phyloP scores from a whole-genome alignment of 1,140 invertebrate genomes.

The Melitaea cinxia region DNA sequence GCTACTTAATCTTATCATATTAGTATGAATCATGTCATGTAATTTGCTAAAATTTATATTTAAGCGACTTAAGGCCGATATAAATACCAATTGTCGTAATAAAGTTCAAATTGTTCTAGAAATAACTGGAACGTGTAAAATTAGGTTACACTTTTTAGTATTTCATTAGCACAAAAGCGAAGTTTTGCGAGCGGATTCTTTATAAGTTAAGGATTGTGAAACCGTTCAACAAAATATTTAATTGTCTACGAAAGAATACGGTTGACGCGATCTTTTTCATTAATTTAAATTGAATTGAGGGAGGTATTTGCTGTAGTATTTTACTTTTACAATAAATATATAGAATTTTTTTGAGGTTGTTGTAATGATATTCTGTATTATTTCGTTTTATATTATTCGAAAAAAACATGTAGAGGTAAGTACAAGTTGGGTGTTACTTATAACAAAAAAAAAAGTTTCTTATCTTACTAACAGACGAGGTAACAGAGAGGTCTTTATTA shows the following conservation, averaged over 20 bases:
- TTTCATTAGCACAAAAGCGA: background rate
- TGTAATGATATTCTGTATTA: no score
- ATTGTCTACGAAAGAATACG: slow-evolving; percentile 35
- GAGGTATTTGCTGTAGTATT: background rate
- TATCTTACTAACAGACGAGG: no score
- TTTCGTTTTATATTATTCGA: no score
- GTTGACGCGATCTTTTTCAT: slow-evolving; percentile 23
- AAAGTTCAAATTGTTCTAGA: background rate
- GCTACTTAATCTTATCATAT: no score
- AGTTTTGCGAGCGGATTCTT: slow-evolving; percentile 14
- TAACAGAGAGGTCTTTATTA: background rate
- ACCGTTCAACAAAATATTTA: slow-evolving; percentile 47
- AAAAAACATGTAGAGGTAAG: no score
- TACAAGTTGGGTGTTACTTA: no score
- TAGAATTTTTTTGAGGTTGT: no score
- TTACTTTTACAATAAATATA: background rate
- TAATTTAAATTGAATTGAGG: background rate
- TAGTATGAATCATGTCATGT: no score
- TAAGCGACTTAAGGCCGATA: background rate
- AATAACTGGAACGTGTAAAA: slow-evolving; percentile 1
- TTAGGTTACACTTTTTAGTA: slow-evolving; percentile 2
- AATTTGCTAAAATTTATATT: no score
- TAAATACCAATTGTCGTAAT: background rate
- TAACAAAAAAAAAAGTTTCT: no score
- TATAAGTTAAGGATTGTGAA: slow-evolving; percentile 35